Conservation (phyloP, 2,797 vertebrate genomes). For the Pelobates cultripes region DNA sequence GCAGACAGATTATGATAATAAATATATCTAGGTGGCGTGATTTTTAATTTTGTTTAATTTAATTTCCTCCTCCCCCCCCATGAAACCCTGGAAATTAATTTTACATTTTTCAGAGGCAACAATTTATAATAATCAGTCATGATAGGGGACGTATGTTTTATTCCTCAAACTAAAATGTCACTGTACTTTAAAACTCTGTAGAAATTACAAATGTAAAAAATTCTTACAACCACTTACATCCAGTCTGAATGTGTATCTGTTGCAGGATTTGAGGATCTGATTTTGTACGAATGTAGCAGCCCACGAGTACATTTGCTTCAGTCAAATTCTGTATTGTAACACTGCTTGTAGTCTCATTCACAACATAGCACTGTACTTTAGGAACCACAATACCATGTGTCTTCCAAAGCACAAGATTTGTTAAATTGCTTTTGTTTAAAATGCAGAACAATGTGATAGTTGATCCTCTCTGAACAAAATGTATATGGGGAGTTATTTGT, state of each 20-base stretch:
- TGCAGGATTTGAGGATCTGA: constrained; percentile 51
- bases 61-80: no score
- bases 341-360: constrained; percentile 61
- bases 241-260: constrained; percentile 59
- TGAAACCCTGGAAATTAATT: no score
- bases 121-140: no score
- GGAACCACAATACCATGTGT: constrained; percentile 57
- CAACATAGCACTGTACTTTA: constrained; percentile 43
- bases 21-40: no score
- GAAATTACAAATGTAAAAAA: no score
- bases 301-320: constrained; percentile 53
- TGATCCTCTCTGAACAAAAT: constrained; percentile 61
- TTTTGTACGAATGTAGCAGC: constrained; percentile 56
- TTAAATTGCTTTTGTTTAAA: constrained; percentile 44
- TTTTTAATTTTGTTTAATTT: no score
- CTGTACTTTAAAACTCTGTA: no score
- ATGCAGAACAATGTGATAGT: constrained; percentile 54
- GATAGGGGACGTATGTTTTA: no score
- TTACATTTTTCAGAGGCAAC: no score
- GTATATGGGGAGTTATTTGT: constrained; percentile 57
- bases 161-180: no score
- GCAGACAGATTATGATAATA: no score
- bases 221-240: constrained; percentile 61
- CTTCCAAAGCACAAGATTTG: constrained; percentile 64
- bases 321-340: constrained; percentile 62